Percentiles rank a stretch among this genome's conserved stretches.
phyloP scores from a whole-genome alignment of 2,113 vertebrate genomes.

The Hypanus sabinus region DNA sequence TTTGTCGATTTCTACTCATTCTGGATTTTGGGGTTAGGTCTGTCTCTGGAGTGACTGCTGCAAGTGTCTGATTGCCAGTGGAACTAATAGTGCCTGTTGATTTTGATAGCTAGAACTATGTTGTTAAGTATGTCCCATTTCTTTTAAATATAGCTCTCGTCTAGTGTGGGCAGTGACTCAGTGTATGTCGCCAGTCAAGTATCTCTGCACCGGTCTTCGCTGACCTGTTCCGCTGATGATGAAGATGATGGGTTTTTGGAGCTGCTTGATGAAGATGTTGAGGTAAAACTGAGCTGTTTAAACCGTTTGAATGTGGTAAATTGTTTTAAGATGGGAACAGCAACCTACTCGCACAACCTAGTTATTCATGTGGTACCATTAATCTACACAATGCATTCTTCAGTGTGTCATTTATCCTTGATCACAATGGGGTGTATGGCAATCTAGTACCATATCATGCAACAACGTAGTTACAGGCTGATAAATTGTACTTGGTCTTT shows the following conservation, averaged over 20 bases:
- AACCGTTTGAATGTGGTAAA: not conserved
- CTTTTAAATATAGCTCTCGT: not conserved
- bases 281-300: slow-evolving; percentile 43
- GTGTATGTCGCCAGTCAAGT: slow-evolving; percentile 51
- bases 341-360: no score
- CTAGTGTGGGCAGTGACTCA: slow-evolving; percentile 2
- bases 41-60: not conserved
- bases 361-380: no score
- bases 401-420: not conserved
- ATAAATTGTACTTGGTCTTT: not conserved
- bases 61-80: not conserved
- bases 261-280: slow-evolving; percentile 67
- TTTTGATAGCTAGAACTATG: not conserved
- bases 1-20: not conserved
- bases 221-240: slow-evolving; percentile 53
- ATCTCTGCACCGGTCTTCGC: slow-evolving; percentile 56
- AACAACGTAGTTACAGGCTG: not conserved
- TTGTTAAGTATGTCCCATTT: not conserved
- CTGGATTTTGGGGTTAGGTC: not conserved
- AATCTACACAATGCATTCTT: not conserved
- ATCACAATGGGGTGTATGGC: no score
- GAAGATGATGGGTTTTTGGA: slow-evolving; percentile 86
- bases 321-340: not conserved
- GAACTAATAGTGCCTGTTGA: not conserved
- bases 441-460: not conserved